Percentiles rank a stretch among this genome's conserved stretches.
These are phyloP conservation scores for Stenichneumon culpator DNA, from an alignment of 2,888 invertebrate species.

Conservation along the genomic window DNA sequence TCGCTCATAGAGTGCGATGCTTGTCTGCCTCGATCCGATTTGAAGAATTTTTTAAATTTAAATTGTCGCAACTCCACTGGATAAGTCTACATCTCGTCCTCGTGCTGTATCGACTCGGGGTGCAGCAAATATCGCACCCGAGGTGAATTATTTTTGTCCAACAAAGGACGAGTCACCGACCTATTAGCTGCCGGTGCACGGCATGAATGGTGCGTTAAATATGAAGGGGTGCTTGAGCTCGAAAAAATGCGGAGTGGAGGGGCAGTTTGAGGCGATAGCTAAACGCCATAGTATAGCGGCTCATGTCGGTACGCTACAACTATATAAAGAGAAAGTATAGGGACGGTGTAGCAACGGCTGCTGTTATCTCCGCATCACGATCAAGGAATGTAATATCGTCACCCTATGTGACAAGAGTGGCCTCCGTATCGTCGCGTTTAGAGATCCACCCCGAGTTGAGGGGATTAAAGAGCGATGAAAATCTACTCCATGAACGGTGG, in stretches of 20 bases:
- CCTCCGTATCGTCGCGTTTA: conserved; percentile 81
- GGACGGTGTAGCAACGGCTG: conserved; percentile 66
- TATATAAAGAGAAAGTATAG: conserved; percentile 10
- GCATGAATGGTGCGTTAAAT: conserved; percentile 7
- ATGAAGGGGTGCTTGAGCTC: conserved; percentile 15
- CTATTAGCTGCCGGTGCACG: neutral
- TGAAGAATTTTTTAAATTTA: too few species aligned
- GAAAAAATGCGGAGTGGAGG: conserved; percentile 24
- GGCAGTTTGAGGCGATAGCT: conserved; percentile 25
- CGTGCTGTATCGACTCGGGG: too few species aligned
- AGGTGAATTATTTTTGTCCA: neutral
- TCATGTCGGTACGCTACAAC: conserved; percentile 38
- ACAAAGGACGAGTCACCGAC: neutral
- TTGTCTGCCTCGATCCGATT: too few species aligned
- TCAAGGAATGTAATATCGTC: conserved; percentile 85
- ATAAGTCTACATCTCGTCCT: too few species aligned
- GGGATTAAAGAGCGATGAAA: conserved; percentile 85
- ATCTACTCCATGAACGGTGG: conserved; percentile 75
- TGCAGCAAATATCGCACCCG: neutral
- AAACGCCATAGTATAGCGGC: conserved; percentile 23
- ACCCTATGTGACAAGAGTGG: conserved; percentile 85
- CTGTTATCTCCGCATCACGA: conserved; percentile 84
- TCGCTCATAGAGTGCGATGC: too few species aligned
- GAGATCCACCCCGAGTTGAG: conserved; percentile 73
- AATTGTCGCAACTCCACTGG: too few species aligned